Conservation (phyloP, 1,140 invertebrate species). For the Calliphora vicina region DNA sequence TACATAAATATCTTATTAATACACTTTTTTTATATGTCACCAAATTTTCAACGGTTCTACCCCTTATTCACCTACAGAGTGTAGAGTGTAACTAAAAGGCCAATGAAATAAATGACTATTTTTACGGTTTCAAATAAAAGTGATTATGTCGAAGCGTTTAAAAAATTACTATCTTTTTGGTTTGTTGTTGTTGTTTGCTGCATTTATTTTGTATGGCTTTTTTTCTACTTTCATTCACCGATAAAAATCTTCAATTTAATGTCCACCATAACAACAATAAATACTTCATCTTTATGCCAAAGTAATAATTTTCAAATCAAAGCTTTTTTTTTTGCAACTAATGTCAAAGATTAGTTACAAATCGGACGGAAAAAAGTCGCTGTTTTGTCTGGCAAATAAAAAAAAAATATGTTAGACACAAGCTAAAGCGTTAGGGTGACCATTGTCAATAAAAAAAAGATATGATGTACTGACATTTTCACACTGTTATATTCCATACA, state of each 20-base stretch:
- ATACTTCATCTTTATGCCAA: slow-evolving; percentile 25
- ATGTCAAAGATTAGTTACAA: slow-evolving; percentile 26
- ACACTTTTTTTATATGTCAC: too few relatives aligned
- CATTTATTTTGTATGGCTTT: background rate
- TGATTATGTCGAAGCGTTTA: background rate
- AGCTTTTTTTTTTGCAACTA: background rate
- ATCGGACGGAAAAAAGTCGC: background rate
- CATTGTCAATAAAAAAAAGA: too few relatives aligned
- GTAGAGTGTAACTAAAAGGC: too few relatives aligned
- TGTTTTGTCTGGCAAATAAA: background rate
- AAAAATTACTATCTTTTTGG: background rate
- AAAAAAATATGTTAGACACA: too few relatives aligned
- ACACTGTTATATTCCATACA: too few relatives aligned
- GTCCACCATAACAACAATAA: slow-evolving; percentile 19
- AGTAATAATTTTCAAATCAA: slow-evolving; percentile 28
- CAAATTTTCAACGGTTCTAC: too few relatives aligned
- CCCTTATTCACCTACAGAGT: too few relatives aligned
- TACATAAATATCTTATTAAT: too few relatives aligned
- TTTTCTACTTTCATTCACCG: background rate
- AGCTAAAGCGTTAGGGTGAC: background rate
- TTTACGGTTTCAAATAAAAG: background rate
- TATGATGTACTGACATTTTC: too few relatives aligned
- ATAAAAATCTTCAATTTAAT: slow-evolving; percentile 13
- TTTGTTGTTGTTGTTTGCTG: background rate
- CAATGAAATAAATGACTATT: too few relatives aligned